These are phyloP conservation scores for Antheraea assamensis DNA, from an alignment of 2,888 invertebrate genomes.

Conservation along the genomic window DNA sequence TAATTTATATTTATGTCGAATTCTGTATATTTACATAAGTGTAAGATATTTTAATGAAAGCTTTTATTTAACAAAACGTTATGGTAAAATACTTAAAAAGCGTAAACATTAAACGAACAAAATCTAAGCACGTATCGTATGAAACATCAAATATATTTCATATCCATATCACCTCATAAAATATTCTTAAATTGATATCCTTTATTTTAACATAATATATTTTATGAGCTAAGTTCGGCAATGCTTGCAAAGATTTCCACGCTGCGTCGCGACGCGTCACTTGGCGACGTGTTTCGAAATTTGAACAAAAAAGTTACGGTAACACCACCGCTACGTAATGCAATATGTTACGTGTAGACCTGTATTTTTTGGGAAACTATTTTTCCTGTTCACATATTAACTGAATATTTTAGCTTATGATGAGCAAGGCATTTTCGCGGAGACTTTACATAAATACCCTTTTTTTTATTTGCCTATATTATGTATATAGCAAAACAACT, in stretches of 20 bases:
- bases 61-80: not conserved
- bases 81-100: not conserved
- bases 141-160: not conserved
- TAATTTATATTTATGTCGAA: not conserved
- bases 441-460: not conserved
- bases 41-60: not conserved
- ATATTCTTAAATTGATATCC: not conserved
- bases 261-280: not conserved
- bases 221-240: not conserved
- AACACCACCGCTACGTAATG: not conserved
- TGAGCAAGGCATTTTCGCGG: not conserved
- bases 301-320: not conserved
- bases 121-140: not conserved
- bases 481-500: not conserved
- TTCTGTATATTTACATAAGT: not conserved
- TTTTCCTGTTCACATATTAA: not conserved
- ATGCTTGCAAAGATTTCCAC: not conserved
- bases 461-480: not conserved
- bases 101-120: not conserved
- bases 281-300: not conserved
- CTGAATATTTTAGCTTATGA: slow-evolving; percentile 3
- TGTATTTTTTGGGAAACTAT: not conserved
- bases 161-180: not conserved
- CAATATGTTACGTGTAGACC: not conserved
- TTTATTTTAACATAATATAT: not conserved